Evolutionary conservation across 2,113 vertebrate genomes (phyloP).

Genomic region (Nyctibius bracteatus): DNA sequence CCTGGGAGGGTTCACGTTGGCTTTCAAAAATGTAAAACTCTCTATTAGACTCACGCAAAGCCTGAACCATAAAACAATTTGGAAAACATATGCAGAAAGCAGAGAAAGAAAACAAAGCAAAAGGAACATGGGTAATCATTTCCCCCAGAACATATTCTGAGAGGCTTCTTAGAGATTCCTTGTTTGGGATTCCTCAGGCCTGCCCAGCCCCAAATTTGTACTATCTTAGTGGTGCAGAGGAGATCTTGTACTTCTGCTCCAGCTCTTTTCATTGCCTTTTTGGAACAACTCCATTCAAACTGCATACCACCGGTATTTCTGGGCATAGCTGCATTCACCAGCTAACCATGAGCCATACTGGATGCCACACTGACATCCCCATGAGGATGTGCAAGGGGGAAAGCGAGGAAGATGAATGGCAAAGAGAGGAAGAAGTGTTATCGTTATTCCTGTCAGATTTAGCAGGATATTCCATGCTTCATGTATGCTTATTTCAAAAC

Average conservation of each 20-base stretch:
- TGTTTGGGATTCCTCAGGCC: not conserved
- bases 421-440: not conserved
- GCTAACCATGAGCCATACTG: not conserved
- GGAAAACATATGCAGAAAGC: not conserved
- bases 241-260: not conserved
- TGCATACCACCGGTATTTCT: not conserved
- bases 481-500: not conserved
- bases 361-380: not conserved
- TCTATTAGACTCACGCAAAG: not conserved
- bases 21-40: not conserved
- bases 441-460: not conserved
- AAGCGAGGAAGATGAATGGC: not conserved
- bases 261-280: not conserved
- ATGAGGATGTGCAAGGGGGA: not conserved
- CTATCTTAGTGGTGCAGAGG: not conserved
- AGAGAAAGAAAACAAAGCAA: not conserved
- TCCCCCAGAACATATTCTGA: not conserved
- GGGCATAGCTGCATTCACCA: not conserved
- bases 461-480: not conserved
- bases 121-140: not conserved
- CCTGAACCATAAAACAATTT: not conserved
- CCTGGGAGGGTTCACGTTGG: no score
- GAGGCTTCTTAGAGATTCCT: not conserved
- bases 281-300: not conserved
- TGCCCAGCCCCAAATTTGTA: not conserved